Evolutionary conservation across 2,888 invertebrate species (phyloP).

Genomic region (Norana najaformis): DNA sequence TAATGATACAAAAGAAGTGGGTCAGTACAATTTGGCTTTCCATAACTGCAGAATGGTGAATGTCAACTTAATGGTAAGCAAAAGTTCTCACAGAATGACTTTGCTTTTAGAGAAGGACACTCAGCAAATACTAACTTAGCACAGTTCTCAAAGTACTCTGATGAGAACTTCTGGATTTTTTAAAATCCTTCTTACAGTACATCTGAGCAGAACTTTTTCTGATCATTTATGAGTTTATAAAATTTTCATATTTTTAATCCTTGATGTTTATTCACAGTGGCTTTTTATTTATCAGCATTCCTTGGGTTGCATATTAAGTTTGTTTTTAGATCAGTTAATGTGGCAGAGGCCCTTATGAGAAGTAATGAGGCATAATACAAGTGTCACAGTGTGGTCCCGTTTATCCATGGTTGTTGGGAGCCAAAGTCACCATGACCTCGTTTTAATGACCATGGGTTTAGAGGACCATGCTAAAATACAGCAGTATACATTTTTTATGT

Average conservation of each 20-base stretch:
- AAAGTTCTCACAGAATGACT: not conserved
- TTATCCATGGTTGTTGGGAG: too few relatives aligned
- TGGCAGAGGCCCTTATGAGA: too few relatives aligned
- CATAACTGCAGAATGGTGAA: slow-evolving; percentile 80
- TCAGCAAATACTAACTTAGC: not conserved
- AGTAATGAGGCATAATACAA: too few relatives aligned
- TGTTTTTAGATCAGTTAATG: not conserved
- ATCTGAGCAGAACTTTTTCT: slow-evolving; percentile 24
- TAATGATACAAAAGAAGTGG: slow-evolving; percentile 74
- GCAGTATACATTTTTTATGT: too few relatives aligned
- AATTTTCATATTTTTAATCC: too few relatives aligned
- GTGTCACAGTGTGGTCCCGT: too few relatives aligned
- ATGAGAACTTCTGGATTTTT: not conserved
- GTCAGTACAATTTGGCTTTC: slow-evolving; percentile 90
- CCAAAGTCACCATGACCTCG: too few relatives aligned
- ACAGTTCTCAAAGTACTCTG: not conserved
- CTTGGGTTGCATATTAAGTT: not conserved
- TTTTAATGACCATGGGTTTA: too few relatives aligned
- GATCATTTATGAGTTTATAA: not conserved
- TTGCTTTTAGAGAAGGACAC: not conserved
- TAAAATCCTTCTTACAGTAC: slow-evolving; percentile 21
- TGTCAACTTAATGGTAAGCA: slow-evolving; percentile 75
- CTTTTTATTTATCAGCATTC: too few relatives aligned
- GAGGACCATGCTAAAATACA: too few relatives aligned
- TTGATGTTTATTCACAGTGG: too few relatives aligned